Evolutionary conservation across 2,888 invertebrate species (phyloP).

Genomic region (Petrophora chlorosata): DNA sequence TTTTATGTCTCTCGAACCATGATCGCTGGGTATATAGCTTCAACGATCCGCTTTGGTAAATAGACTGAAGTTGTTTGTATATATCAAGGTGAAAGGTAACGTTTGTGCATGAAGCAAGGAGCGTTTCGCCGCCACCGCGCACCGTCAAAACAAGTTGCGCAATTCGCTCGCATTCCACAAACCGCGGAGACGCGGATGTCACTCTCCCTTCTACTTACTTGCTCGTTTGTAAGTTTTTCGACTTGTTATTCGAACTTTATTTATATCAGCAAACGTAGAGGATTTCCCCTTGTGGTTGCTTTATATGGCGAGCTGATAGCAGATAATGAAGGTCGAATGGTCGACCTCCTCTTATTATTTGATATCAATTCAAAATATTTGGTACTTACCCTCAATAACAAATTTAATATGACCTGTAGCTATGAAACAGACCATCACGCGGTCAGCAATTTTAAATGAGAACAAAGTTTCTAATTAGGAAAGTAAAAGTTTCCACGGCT

Average conservation of each 20-base stretch:
- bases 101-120: constrained; percentile 52
- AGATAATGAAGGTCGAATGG: no score
- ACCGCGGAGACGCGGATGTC: constrained; percentile 50
- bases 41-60: constrained; percentile 34
- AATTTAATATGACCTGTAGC: no score
- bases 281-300: background rate
- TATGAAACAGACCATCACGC: no score
- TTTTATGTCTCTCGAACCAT: constrained; percentile 12
- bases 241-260: constrained; percentile 8
- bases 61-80: constrained; percentile 12
- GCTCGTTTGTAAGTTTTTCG: constrained; percentile 37
- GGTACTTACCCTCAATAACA: no score
- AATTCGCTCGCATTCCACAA: constrained; percentile 67
- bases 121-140: constrained; percentile 40
- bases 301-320: background rate
- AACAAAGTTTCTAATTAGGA: constrained; percentile 1
- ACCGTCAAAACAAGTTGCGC: constrained; percentile 73
- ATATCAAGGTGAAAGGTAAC: constrained; percentile 36
- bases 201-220: constrained; percentile 39
- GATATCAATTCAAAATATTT: no score
- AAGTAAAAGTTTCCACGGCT: constrained; percentile 5
- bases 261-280: constrained; percentile 1
- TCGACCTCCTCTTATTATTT: no score
- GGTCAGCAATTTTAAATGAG: no score
- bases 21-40: constrained; percentile 10